Evolutionary conservation across 2,113 vertebrate species (phyloP).

Genomic region (Puma concolor): DNA sequence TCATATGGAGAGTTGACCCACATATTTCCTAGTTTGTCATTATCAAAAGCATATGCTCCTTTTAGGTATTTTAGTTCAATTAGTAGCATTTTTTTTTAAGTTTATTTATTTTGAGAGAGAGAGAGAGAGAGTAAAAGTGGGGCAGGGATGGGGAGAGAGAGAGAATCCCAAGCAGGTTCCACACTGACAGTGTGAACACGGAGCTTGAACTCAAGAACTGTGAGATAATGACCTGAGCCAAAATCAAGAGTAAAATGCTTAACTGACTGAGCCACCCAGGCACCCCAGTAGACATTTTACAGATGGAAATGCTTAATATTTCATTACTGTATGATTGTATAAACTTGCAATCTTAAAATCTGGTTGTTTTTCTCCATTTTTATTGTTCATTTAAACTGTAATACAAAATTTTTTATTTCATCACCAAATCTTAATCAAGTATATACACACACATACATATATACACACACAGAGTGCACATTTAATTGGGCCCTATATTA

Average conservation of each 20-base stretch:
- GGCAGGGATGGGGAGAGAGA: no score
- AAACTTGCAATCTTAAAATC: neutral
- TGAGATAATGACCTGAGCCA: no score
- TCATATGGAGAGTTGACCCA: neutral
- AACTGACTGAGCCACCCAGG: no score
- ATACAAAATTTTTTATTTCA: neutral
- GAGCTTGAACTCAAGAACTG: no score
- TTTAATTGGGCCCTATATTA: neutral
- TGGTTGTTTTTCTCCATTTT: slow-evolving; percentile 24
- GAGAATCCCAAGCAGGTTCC: no score
- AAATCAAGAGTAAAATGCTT: no score
- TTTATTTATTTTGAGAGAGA: no score
- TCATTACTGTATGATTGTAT: neutral
- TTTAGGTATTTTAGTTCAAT: slow-evolving; percentile 20
- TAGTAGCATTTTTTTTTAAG: neutral
- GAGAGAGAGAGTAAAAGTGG: no score
- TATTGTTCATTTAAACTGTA: slow-evolving; percentile 23
- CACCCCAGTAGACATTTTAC: neutral
- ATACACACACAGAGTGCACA: neutral
- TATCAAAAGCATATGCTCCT: neutral
- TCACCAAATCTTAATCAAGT: neutral
- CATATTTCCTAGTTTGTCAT: neutral
- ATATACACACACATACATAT: neutral
- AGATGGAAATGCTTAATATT: neutral
- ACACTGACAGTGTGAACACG: no score